Conservation (phyloP, 2,888 invertebrate species). For the Amaurobius ferox region DNA sequence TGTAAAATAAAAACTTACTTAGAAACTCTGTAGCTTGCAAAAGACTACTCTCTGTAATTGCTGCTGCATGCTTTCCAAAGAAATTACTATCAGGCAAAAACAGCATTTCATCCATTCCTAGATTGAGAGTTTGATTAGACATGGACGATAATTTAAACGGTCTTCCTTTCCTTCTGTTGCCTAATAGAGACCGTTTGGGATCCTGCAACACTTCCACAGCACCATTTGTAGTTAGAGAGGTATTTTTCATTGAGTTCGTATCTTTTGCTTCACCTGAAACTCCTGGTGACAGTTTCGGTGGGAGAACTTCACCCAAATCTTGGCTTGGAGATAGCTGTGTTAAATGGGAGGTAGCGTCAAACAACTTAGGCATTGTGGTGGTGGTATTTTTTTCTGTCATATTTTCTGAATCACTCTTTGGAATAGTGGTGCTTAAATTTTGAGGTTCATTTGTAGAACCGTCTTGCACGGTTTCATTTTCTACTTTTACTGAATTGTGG, state of each 20-base stretch:
- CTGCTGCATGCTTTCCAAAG: slow-evolving; percentile 50
- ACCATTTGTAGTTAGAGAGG: slow-evolving; percentile 30
- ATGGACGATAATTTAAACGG: slow-evolving; percentile 66
- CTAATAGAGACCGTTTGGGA: slow-evolving; percentile 74
- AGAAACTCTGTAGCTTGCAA: slow-evolving; percentile 56
- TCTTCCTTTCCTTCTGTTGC: slow-evolving; percentile 73
- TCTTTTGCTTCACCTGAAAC: slow-evolving; percentile 44
- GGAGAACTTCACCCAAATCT: slow-evolving; percentile 53
- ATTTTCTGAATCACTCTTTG: not conserved
- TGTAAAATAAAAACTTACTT: slow-evolving; percentile 33
- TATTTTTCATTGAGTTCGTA: not conserved
- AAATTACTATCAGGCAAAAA: slow-evolving; percentile 43
- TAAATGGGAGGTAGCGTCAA: slow-evolving; percentile 63
- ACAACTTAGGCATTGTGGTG: slow-evolving; percentile 49
- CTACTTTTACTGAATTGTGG: slow-evolving; percentile 27
- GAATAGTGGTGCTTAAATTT: slow-evolving; percentile 9
- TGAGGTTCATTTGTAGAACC: slow-evolving; percentile 13
- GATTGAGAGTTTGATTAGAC: slow-evolving; percentile 57
- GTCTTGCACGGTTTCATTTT: slow-evolving; percentile 20
- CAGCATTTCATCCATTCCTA: slow-evolving; percentile 70
- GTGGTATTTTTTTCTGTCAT: slow-evolving; percentile 22
- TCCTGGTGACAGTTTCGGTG: slow-evolving; percentile 61
- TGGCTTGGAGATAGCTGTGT: slow-evolving; percentile 53
- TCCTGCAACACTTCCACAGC: slow-evolving; percentile 73
- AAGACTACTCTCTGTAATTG: slow-evolving; percentile 50